phyloP scores from a whole-genome alignment of 2,797 vertebrate species.

The Pelodytes ibericus region DNA sequence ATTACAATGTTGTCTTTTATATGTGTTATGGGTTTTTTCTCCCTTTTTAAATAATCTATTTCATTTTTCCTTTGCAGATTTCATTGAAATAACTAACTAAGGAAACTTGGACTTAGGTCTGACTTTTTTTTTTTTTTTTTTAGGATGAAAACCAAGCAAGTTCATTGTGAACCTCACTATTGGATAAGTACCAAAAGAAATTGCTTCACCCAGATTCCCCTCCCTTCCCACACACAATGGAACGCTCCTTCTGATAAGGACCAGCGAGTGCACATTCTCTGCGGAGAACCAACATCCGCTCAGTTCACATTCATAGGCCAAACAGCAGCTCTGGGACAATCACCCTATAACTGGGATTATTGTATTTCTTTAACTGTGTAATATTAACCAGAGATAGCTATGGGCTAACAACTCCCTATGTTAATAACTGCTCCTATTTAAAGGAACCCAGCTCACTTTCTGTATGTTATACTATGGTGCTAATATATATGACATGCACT shows the following conservation, averaged over 20 bases:
- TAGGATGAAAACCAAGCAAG: background rate
- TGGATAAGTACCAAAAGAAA: background rate
- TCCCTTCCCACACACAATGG: conserved; percentile 6
- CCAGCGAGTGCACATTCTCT: background rate
- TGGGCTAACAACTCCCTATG: no score
- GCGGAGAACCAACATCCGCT: background rate
- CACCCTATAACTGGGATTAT: background rate
- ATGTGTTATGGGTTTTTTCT: no score
- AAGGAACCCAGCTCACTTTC: no score
- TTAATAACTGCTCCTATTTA: no score
- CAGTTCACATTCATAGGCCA: background rate
- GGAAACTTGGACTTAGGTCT: background rate
- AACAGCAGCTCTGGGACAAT: background rate
- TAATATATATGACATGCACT: no score
- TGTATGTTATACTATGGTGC: no score
- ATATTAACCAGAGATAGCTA: no score
- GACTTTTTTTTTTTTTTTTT: no score
- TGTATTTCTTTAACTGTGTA: background rate
- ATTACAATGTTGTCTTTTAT: no score
- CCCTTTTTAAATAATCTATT: no score
- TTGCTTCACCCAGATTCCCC: background rate
- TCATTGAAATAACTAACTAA: background rate
- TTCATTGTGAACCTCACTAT: background rate
- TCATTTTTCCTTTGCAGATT: no score
- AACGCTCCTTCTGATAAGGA: background rate